phyloP scores from a whole-genome alignment of 2,797 vertebrate genomes.

The Lagocephalus sceleratus region DNA sequence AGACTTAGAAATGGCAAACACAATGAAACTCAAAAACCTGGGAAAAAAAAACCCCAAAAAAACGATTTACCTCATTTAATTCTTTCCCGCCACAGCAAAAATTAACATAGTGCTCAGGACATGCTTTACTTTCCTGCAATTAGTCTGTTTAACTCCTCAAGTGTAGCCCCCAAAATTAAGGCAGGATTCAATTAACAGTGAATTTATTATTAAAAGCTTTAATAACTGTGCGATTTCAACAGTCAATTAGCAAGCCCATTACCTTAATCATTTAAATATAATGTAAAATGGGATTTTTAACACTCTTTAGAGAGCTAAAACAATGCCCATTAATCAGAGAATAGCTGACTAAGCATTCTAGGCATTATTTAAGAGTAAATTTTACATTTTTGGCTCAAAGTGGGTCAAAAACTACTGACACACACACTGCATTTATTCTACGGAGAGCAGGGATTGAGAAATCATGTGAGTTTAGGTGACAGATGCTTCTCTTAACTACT shows the following conservation, averaged over 20 bases:
- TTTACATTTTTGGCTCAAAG: slow-evolving; percentile 18
- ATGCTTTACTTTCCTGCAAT: slow-evolving; percentile 3
- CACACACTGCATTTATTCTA: slow-evolving; percentile 21
- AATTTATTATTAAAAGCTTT: no score
- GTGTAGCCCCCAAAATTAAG: no score
- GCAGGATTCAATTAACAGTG: no score
- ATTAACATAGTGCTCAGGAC: slow-evolving; percentile 14
- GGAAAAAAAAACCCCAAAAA: slow-evolving; percentile 24
- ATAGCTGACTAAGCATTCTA: no score
- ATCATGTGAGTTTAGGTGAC: slow-evolving; percentile 68
- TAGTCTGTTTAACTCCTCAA: slow-evolving; percentile 3
- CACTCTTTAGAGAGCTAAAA: no score
- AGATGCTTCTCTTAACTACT: slow-evolving; percentile 70
- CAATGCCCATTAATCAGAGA: no score
- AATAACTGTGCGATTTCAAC: no score
- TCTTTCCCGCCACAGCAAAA: slow-evolving; percentile 11
- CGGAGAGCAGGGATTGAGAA: slow-evolving; percentile 59
- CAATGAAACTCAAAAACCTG: slow-evolving; percentile 69
- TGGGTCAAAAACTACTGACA: slow-evolving; percentile 2
- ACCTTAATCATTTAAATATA: no score
- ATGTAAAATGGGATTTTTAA: no score
- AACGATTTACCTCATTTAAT: slow-evolving; percentile 23
- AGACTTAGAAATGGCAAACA: slow-evolving; percentile 73
- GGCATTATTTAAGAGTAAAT: neutral
- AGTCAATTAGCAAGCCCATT: no score